These are phyloP conservation scores for Chionomys nivalis DNA, from an alignment of 2,113 vertebrate genomes.

Conservation along the genomic window DNA sequence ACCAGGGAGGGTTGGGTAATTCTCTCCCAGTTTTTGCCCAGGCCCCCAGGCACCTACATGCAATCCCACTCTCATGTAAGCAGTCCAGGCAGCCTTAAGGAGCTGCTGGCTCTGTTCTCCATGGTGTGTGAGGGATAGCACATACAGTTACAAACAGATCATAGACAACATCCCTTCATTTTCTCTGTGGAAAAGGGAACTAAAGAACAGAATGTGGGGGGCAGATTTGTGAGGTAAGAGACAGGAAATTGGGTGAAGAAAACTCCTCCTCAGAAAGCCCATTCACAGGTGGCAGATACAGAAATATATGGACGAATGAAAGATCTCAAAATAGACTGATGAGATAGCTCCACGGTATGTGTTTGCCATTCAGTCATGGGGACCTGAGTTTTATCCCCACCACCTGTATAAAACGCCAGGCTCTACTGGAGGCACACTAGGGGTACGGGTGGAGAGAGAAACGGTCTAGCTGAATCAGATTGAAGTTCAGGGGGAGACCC, in stretches of 20 bases:
- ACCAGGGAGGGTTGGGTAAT: not conserved
- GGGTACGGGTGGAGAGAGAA: not conserved
- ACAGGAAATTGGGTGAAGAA: not conserved
- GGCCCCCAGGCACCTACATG: not conserved
- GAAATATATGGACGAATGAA: not conserved
- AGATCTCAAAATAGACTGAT: not conserved
- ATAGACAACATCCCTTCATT: not conserved
- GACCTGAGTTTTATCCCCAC: not conserved
- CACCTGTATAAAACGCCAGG: not conserved
- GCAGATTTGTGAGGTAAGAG: not conserved
- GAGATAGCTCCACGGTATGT: not conserved
- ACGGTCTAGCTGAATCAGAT: not conserved
- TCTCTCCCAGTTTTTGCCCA: fast-evolving
- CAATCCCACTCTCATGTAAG: not conserved
- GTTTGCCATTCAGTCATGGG: too few species aligned
- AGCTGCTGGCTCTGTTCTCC: not conserved
- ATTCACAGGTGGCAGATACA: not conserved
- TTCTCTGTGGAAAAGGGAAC: not conserved
- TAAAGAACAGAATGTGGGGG: not conserved
- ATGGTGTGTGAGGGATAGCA: not conserved
- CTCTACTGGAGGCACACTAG: not conserved
- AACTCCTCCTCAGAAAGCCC: not conserved
- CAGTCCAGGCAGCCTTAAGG: not conserved
- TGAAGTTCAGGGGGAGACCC: too few species aligned
- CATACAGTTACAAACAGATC: not conserved